Base-by-base conservation (phyloP, 53 echinoderm and acorn worm species). In the Luidia sarsii region DNA sequence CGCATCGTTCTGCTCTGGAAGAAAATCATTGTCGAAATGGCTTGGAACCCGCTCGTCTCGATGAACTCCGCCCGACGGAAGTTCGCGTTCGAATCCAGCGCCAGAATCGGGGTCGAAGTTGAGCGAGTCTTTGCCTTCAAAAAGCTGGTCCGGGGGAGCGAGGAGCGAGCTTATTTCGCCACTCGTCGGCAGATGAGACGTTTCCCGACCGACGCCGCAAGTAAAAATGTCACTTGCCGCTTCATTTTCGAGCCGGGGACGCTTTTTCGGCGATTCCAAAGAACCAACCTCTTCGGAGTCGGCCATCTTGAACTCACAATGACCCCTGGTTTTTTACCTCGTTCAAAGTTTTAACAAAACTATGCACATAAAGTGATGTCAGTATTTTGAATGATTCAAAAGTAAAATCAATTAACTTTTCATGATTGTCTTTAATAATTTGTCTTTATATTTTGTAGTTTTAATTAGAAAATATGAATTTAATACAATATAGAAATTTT, bases 221-320 rank as follows among this genome's bases (percentile, higher is more conserved):
- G 70, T 48, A 27, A 52, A 37, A 22, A 38, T 39, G n/a, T 18
- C 34, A 35, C 38, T 37, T 37, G 64, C 38, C 71, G 71, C 87
- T 23, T 87, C 72, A 19, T 25, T 18, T 49, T 87, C 87, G 31
- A 87, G 81, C 30, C 81, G 70, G 31, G 81, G 87, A 50, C 87
- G 81, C 41, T 87, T 87, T 70, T 70, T 70, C 3, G 80, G 87
- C 28, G 72, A 80, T 63, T 52, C 81, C 48, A 70, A 61, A 55
- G 71, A 81, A 36, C 64, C 54, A 65, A 36, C 52, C 50, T 81
- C 71, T 21, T 43, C 52, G 61, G 49, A 27, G 71, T 87, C 87
- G 64, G 87, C 87, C 87, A 87, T 87, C 53, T 87, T 87, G 72
- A 77, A 77, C 77, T 77, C 61, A n/a, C 13, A 77, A 41, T 77